Conservation (phyloP, 2,113 vertebrate genomes). For the Daboia siamensis region DNA sequence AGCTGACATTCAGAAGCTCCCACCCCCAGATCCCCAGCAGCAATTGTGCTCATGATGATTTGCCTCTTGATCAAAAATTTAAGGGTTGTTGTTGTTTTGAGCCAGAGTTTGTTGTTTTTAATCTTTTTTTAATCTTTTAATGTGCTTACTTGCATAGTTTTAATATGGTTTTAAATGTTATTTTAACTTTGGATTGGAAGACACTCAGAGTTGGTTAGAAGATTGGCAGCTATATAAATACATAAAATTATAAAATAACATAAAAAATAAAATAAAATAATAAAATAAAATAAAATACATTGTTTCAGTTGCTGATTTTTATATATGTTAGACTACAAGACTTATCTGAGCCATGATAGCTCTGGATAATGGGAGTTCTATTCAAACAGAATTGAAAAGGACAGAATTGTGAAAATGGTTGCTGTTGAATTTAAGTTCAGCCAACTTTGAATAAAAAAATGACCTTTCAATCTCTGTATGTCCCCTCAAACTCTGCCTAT, state of each 20-base stretch:
- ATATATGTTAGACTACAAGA: not conserved
- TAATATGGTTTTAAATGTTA: not conserved
- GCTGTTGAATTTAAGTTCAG: not conserved
- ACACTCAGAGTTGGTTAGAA: not conserved
- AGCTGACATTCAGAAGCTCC: not conserved
- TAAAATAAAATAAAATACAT: not conserved
- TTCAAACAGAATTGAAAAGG: not conserved
- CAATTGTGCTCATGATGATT: not conserved
- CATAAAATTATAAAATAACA: not conserved
- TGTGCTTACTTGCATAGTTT: not conserved
- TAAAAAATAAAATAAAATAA: too few relatives aligned
- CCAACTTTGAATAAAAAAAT: not conserved
- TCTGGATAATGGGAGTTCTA: not conserved
- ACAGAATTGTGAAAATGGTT: not conserved
- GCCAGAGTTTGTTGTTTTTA: not conserved
- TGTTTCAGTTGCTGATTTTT: not conserved
- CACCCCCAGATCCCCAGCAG: not conserved
- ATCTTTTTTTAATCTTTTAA: not conserved
- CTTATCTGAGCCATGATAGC: not conserved
- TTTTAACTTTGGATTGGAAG: not conserved
- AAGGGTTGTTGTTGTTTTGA: not conserved
- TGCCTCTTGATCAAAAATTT: not conserved
- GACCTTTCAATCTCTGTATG: not conserved
- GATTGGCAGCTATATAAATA: not conserved
- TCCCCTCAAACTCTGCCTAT: not conserved